Evolutionary conservation across 2,113 vertebrate genomes (phyloP).

Genomic region (Leptocoma aspasia): DNA sequence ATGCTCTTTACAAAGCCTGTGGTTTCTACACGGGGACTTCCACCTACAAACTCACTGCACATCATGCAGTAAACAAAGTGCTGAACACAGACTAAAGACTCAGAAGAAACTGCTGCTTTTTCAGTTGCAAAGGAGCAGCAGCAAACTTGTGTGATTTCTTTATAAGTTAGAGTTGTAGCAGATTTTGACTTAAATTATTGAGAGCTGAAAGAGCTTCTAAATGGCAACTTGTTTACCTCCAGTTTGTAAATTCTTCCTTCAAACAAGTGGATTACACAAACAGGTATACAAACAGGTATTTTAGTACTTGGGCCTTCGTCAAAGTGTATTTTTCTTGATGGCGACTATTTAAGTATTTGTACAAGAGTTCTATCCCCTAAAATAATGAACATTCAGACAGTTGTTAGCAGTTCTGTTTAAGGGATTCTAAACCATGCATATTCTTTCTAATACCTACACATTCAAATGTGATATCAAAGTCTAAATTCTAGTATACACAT

Average conservation of each 20-base stretch:
- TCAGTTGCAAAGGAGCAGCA: neutral
- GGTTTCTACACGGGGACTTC: neutral
- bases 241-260: neutral
- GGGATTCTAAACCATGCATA: neutral
- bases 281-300: neutral
- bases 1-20: neutral
- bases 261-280: neutral
- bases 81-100: neutral
- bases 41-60: neutral
- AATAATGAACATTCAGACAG: neutral
- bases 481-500: neutral
- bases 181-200: neutral
- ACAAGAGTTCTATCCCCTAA: neutral
- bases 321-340: neutral
- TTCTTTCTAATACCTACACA: neutral
- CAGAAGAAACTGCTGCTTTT: neutral
- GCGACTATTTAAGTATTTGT: neutral
- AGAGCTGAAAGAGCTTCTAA: neutral
- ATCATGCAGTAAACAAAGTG: neutral
- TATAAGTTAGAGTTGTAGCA: neutral
- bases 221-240: neutral
- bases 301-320: neutral
- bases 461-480: neutral
- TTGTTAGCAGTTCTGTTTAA: neutral
- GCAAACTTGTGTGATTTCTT: neutral